A percentile compares a stretch with the other conserved stretches of the same genome.
These are phyloP conservation scores for Brachyistius frenatus DNA, from an alignment of 2,113 vertebrate genomes.

Conservation along the genomic window DNA sequence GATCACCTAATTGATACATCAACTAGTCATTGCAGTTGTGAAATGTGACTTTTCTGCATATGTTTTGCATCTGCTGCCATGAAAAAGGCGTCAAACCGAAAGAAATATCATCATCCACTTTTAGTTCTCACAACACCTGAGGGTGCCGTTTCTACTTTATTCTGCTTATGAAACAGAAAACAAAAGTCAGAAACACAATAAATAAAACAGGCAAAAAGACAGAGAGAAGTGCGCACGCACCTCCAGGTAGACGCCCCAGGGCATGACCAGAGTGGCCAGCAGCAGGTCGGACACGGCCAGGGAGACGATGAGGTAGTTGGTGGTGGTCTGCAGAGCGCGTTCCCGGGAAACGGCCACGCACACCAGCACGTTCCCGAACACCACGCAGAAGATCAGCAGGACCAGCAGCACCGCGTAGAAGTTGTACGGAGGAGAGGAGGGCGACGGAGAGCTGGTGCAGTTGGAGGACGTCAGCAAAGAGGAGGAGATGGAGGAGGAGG, in stretches of 20 bases:
- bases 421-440: slow-evolving; percentile 80
- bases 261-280: slow-evolving; percentile 86
- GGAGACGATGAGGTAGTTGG: slow-evolving; percentile 87
- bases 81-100: too few species aligned
- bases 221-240: slow-evolving; percentile 50
- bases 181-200: neutral
- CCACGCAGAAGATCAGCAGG: slow-evolving; percentile 86
- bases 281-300: slow-evolving; percentile 86
- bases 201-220: neutral
- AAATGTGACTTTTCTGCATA: neutral
- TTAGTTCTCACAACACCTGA: too few species aligned
- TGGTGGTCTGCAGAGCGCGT: slow-evolving; percentile 85
- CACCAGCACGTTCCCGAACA: slow-evolving; percentile 86
- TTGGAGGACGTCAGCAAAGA: slow-evolving; percentile 56
- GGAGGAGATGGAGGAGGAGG: slow-evolving; percentile 28
- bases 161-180: neutral
- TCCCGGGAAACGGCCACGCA: slow-evolving; percentile 85
- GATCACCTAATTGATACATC: neutral
- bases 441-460: slow-evolving; percentile 61
- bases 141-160: neutral
- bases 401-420: slow-evolving; percentile 84
- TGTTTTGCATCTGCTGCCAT: too few species aligned
- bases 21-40: neutral
- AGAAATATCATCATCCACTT: too few species aligned
- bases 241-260: slow-evolving; percentile 87